Evolutionary conservation across 2,888 invertebrate species (phyloP).

Genomic region (Catocala nupta): DNA sequence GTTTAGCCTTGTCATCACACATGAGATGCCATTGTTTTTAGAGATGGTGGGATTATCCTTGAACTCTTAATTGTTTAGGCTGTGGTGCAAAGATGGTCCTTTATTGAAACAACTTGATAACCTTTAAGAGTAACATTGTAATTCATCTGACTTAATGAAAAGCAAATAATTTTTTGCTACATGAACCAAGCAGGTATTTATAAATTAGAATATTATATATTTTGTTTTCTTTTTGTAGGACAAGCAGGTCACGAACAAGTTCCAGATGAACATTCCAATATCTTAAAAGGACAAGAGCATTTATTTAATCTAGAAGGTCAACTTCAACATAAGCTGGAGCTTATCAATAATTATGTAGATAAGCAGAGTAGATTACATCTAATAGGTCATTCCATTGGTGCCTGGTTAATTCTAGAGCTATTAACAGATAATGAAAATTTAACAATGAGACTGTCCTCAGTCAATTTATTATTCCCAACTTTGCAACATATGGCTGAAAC

Average conservation of each 20-base stretch:
- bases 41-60: too few relatives aligned
- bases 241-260: constrained; percentile 90
- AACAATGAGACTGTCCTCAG: constrained; percentile 86
- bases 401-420: constrained; percentile 93
- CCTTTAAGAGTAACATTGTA: too few relatives aligned
- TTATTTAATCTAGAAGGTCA: constrained; percentile 93
- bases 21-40: too few relatives aligned
- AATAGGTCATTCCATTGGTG: constrained; percentile 97
- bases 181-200: not conserved
- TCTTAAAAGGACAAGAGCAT: constrained; percentile 84
- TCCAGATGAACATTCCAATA: constrained; percentile 79
- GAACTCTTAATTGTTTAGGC: too few relatives aligned
- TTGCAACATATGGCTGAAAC: constrained; percentile 93
- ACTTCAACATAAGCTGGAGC: constrained; percentile 92
- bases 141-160: too few relatives aligned
- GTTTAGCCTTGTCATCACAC: too few relatives aligned
- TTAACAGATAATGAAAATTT: constrained; percentile 87
- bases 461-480: constrained; percentile 95
- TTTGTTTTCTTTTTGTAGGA: constrained; percentile 84
- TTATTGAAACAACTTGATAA: too few relatives aligned
- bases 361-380: constrained; percentile 91
- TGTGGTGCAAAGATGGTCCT: too few relatives aligned
- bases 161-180: too few relatives aligned
- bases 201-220: not conserved
- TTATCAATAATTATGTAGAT: constrained; percentile 92